Evolutionary conservation across 2,888 invertebrate genomes (phyloP), one percentile per base, ranked within the genome.

Genomic region (Lamellibrachia columna): DNA sequence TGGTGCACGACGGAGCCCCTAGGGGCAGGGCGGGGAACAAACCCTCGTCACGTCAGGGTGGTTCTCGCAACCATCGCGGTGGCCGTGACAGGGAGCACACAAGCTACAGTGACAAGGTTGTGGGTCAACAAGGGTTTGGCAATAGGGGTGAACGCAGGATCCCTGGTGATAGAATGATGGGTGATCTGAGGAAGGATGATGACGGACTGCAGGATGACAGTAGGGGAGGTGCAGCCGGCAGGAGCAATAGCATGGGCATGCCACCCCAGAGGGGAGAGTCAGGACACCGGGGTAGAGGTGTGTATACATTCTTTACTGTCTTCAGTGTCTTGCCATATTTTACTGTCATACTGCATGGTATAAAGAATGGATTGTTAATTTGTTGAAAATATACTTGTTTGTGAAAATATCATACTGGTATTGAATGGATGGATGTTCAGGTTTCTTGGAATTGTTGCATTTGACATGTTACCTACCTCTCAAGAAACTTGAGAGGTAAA

Each of bases 241-340:
- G 55, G 60, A 91, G 91, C 91, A 92, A 58, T 91, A 92, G 58
- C 92, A 92, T 58, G 60, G 91, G 40, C 92, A 92, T 53, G 91
- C 90, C 98, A 96, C 98, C 98, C 1, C 98, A 98, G 0, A 97
- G 98, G 52, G 98, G 98, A 0, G 98, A 98, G 96, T 98, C 98
- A 0, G 98, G 98, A 1, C 97, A 98, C 92, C 97, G 98, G 93
- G 98, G 98, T 7, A 97, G 98, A 93, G 96, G 96, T 95, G 90
- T 90, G 40, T 40, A 15, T 9, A 52, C 90, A 52, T 90, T 90
- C 8, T 9, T 58, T 58, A 15, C 40, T 40, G 40, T 40, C 40
- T 40, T 40, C 40, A 40, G 40, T 40, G 40, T 40, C 40, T 40
- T 40, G 40, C 40, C 40, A 40, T 40, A 7, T 58, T 58, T 58